Percentiles rank a stretch among this genome's conserved stretches.
Evolutionary conservation across 2,113 vertebrate genomes (phyloP).

Genomic region (Acinonyx jubatus): DNA sequence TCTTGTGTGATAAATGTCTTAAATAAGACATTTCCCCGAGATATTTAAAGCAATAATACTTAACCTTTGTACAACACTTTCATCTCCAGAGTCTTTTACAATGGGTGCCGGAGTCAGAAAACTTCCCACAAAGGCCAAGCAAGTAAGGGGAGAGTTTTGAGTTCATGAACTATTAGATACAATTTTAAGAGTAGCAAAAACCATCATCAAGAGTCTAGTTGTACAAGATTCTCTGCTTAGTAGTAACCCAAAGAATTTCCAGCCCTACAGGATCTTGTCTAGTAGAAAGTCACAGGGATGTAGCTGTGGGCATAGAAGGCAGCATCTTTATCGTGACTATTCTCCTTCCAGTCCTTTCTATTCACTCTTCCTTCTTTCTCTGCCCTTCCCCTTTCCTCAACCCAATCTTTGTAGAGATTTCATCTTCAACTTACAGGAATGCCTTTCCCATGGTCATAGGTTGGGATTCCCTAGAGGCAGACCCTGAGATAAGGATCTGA

Average conservation of each 20-base stretch:
- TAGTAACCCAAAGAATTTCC: neutral
- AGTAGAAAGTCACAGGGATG: neutral
- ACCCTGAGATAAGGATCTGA: neutral
- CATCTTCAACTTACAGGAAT: neutral
- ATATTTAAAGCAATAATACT: slow-evolving; percentile 69
- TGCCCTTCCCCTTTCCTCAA: neutral
- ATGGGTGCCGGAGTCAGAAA: slow-evolving; percentile 29
- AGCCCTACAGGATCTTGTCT: neutral
- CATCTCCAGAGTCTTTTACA: slow-evolving; percentile 50
- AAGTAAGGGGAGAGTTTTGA: slow-evolving; percentile 15
- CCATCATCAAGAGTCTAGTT: neutral
- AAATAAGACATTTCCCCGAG: slow-evolving; percentile 65
- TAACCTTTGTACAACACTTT: slow-evolving; percentile 63
- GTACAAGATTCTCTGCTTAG: neutral
- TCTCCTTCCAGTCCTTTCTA: neutral
- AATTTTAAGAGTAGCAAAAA: slow-evolving; percentile 51
- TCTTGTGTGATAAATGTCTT: slow-evolving; percentile 52
- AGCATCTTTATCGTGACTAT: neutral
- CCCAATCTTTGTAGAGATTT: neutral
- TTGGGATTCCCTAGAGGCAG: slow-evolving; percentile 13
- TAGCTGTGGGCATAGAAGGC: neutral
- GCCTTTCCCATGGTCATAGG: neutral
- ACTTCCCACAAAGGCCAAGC: slow-evolving; percentile 32
- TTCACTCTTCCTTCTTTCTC: neutral
- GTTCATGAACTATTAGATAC: slow-evolving; percentile 41